Evolutionary conservation across 2,113 vertebrate species (phyloP).

Genomic region (Charadrius vociferus): DNA sequence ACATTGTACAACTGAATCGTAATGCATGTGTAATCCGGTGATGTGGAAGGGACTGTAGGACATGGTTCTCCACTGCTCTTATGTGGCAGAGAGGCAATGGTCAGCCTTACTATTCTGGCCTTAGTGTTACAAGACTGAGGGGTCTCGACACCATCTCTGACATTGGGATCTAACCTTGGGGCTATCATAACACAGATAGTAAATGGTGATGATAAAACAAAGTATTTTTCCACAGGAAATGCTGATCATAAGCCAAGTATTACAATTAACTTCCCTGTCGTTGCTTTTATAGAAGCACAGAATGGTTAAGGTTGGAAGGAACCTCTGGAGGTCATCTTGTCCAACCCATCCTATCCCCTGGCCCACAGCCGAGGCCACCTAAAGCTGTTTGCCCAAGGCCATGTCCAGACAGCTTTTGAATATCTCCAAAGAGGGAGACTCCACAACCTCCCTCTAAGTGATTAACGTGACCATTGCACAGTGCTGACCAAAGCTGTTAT

Average conservation of each 20-base stretch:
- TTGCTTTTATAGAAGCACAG: not conserved
- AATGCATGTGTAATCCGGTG: accelerated
- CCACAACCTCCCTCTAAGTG: not conserved
- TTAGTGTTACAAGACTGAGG: not conserved
- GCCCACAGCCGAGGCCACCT: not conserved
- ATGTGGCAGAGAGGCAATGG: not conserved
- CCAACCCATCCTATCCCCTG: accelerated
- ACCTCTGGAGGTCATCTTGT: not conserved
- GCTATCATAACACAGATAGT: not conserved
- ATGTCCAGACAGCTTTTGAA: not conserved
- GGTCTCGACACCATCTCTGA: not conserved
- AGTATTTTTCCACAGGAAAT: not conserved
- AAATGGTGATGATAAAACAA: not conserved
- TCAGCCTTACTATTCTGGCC: not conserved
- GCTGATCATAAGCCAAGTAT: not conserved
- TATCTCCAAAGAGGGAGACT: not conserved
- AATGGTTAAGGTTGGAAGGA: not conserved
- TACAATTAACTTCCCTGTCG: not conserved
- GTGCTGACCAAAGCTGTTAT: not conserved
- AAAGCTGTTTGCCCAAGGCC: not conserved
- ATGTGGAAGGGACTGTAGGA: not conserved
- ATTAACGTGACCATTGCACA: not conserved
- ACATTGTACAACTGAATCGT: not conserved
- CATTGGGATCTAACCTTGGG: not conserved
- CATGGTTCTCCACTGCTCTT: not conserved